Evolutionary conservation across 2,797 vertebrate species (phyloP), one percentile per base, ranked within the genome.

Genomic region (Helarctos malayanus): DNA sequence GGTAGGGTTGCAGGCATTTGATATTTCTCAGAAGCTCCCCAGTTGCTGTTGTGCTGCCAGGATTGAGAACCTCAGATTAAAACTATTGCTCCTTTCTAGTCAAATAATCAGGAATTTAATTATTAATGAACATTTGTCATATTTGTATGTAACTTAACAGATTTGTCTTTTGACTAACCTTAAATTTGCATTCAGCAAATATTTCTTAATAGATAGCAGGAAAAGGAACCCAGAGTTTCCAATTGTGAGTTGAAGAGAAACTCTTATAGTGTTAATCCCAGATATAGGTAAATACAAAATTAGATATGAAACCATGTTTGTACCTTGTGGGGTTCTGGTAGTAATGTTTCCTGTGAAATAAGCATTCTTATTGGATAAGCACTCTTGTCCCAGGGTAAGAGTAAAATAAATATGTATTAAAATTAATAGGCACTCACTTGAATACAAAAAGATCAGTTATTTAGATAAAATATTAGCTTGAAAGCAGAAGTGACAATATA

Each of bases 101-200:
- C 49, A 85, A 18, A 68, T 82, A 92, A 45, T 81, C 29, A 69
- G 76, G 23, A 79, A 89, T 65, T 93, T 95, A 82, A 81, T 71
- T 73, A 0, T 47, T 96, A 71, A 18, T 63, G 71, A 71, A 16
- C 61, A 47, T 87, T 89, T 85, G 23, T 49, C 94, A 63, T 63
- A 4, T 57, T 9, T 82, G 1, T 73, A 14, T 82, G 6, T 54
- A 29, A 78, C 87, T 93, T 69, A 38, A 54, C 41, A 80, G 11
- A 82, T 91, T 96, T 86, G 27, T 86, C 85, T 94, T 97, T 85
- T 94, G 65, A 82, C 27, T 76, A 38, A 69, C 57, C 29, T 73
- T 86, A 89, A 81, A 69, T 96, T 94, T 90, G 3, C 52, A 65
- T 95, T 96, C 38, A 79, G 10, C 91, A 89, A 38, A 45, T 75